Base-by-base conservation (phyloP, 64 coral and sea anemone genomes). In the Montipora capricornis region DNA sequence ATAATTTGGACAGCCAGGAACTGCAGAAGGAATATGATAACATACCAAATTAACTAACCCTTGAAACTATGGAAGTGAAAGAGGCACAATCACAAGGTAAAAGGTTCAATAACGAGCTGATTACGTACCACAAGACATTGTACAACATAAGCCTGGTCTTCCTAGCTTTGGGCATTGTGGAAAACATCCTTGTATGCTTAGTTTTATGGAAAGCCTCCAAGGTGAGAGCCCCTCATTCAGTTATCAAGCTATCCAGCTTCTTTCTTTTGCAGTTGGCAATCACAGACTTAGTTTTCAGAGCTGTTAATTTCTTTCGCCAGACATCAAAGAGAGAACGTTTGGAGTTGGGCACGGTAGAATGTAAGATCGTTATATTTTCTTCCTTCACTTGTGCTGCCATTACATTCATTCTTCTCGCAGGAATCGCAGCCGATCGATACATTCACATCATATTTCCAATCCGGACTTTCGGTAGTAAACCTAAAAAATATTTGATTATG, bases 341-440 rank as follows among this genome's bases (percentile, higher is more conserved):
- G 9, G 50, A 73, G 4, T 2, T 82, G 2, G 67, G 20, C 20
- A 2, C 24, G 19, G 10, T 13, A 24, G 6, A 73, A 11, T 91
- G 89, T 66, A 68, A 91, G 68, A 20, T 80, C 5, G 50, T 24
- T 2, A 73, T 91, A 57, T 91, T 71, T 73, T 82, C 77, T 2
- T 47, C 67, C 5, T 81, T 81, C 24, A 70, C 89, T 51, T 91
- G 78, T 22, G 89, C 89, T 4, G 89, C 89, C 4, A 78, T 91
- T 6, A 74, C 64, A 0, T 91, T 91, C 20, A 64, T 55, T 19
- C 79, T 91, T 22, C 78, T 91, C 8, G 15, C 89, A 37, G 89
- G 78, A 17, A 82, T 91, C 37, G 89, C 89, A 12, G 22, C 82
- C 8, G 89, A 91, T 91, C 89, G 89, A 14, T 91, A 91, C 66